Evolutionary conservation across 2,113 vertebrate species (phyloP).

Genomic region (Phalacrocorax aristotelis): DNA sequence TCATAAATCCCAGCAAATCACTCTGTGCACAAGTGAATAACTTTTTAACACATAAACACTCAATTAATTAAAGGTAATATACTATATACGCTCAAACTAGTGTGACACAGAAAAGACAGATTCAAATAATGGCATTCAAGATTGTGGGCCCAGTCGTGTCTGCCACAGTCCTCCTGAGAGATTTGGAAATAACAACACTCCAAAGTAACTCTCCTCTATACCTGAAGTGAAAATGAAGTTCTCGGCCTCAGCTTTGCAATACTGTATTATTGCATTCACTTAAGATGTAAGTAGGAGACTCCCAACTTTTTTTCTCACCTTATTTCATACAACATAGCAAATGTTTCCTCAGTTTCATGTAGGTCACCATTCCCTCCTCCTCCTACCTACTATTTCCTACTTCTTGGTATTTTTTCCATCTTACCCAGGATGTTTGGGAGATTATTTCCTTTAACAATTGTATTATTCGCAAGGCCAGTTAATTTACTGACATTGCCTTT

Average conservation of each 20-base stretch:
- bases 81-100: slow-evolving; percentile 67
- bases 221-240: slow-evolving; percentile 48
- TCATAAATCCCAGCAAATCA: slow-evolving; percentile 79
- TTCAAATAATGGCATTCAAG: slow-evolving; percentile 67
- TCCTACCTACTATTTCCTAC: background rate
- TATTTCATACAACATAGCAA: background rate
- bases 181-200: slow-evolving; percentile 38
- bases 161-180: slow-evolving; percentile 40
- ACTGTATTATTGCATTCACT: slow-evolving; percentile 20
- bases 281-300: slow-evolving; percentile 16
- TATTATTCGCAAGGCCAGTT: background rate
- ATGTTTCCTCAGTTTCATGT: background rate
- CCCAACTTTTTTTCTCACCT: slow-evolving; percentile 39
- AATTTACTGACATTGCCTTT: background rate
- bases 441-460: background rate
- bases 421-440: background rate
- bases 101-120: slow-evolving; percentile 70
- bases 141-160: slow-evolving; percentile 29
- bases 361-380: background rate
- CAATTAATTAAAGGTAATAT: slow-evolving; percentile 82
- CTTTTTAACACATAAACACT: slow-evolving; percentile 83
- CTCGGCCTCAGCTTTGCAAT: background rate
- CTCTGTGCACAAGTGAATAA: slow-evolving; percentile 81
- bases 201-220: slow-evolving; percentile 35
- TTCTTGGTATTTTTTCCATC: background rate